Conservation (phyloP, 2,888 invertebrate species). For the Hirudinaria manillensis region DNA sequence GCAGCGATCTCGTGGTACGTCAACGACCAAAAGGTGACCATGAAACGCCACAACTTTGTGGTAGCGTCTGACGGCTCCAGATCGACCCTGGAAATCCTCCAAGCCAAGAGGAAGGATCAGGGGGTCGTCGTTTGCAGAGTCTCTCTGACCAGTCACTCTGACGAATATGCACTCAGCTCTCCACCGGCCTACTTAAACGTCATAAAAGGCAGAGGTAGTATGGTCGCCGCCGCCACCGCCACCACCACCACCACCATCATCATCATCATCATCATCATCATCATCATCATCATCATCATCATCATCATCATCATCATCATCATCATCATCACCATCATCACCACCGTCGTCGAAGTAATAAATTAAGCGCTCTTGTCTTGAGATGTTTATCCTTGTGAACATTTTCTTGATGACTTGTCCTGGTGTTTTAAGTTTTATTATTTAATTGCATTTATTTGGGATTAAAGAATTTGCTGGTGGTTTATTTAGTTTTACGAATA, state of each 20-base stretch:
- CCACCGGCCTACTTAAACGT: not conserved
- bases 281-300: conserved; percentile 26
- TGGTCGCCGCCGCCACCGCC: not conserved
- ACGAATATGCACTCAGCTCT: not conserved
- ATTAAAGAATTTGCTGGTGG: too few relatives aligned
- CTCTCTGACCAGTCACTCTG: not conserved
- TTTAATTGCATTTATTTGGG: too few relatives aligned
- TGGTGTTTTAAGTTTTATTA: too few relatives aligned
- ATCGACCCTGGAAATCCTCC: not conserved
- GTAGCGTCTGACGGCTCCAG: not conserved
- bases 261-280: conserved; percentile 11
- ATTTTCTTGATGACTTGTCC: too few relatives aligned
- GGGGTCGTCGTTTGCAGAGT: not conserved
- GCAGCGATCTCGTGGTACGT: not conserved
- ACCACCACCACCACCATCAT: conserved; percentile 9
- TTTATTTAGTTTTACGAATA: too few relatives aligned
- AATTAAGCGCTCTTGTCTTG: too few relatives aligned
- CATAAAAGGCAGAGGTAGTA: not conserved
- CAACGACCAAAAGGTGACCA: conserved; percentile 5
- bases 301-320: conserved; percentile 12
- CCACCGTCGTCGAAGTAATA: conserved; percentile 1
- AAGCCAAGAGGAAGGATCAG: conserved; percentile 3
- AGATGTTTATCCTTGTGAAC: too few relatives aligned
- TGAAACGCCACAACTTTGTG: not conserved
- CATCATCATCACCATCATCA: not conserved